Conservation (phyloP, 2,888 invertebrate species). For the Chloroclystis v-ata region DNA sequence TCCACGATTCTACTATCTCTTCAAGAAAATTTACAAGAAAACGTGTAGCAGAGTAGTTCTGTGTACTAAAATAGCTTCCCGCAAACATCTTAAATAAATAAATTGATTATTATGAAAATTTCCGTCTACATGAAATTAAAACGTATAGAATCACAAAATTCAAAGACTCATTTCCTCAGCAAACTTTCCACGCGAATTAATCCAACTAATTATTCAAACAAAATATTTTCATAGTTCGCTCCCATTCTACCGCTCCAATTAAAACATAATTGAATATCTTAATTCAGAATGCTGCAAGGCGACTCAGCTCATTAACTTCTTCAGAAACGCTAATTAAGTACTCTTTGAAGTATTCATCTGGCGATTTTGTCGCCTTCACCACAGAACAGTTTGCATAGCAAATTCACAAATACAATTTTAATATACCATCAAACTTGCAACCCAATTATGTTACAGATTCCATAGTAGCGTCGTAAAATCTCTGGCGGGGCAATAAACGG, state of each 20-base stretch:
- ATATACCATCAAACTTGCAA: constrained; percentile 41
- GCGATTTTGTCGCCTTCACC: constrained; percentile 47
- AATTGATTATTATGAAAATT: neutral
- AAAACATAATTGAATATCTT: constrained; percentile 35
- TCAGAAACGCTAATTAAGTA: constrained; percentile 61
- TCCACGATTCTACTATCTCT: no score
- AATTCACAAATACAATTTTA: constrained; percentile 54
- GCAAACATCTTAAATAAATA: no score
- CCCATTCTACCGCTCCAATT: constrained; percentile 18
- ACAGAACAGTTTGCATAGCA: constrained; percentile 41
- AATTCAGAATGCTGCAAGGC: constrained; percentile 35
- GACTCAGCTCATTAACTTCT: constrained; percentile 60
- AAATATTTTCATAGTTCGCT: constrained; percentile 19
- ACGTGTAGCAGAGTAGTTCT: no score
- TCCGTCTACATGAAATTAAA: neutral
- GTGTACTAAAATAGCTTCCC: no score
- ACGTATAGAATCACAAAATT: neutral
- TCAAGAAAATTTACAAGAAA: no score
- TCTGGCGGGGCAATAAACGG: neutral
- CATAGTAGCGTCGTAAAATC: neutral
- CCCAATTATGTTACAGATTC: constrained; percentile 32
- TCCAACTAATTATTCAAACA: constrained; percentile 16
- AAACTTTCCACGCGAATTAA: constrained; percentile 11
- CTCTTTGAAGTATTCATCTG: constrained; percentile 60
- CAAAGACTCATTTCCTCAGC: neutral